Evolutionary conservation across 2,888 invertebrate species (phyloP).

Genomic region (Erynnis tages): DNA sequence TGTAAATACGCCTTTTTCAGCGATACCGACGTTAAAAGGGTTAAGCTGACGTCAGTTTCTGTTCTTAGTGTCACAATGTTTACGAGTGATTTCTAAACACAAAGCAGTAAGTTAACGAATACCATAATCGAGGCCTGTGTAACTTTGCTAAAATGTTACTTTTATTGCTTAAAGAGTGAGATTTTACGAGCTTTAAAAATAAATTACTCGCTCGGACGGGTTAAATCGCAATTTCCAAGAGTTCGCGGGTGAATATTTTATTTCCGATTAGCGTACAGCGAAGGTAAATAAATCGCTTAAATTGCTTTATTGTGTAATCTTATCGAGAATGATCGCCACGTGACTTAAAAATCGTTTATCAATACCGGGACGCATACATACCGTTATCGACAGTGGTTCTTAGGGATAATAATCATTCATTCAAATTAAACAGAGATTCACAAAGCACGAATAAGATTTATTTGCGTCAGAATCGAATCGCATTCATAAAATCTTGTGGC

Average conservation of each 20-base stretch:
- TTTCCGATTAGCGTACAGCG: slow-evolving; percentile 53
- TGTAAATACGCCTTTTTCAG: slow-evolving; percentile 55
- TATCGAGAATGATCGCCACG: slow-evolving; percentile 28
- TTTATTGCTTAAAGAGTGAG: slow-evolving; percentile 76
- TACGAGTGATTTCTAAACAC: slow-evolving; percentile 60
- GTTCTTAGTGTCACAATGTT: slow-evolving; percentile 64
- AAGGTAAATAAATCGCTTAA: slow-evolving; percentile 58
- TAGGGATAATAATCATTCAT: not conserved
- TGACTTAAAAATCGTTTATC: slow-evolving; percentile 12
- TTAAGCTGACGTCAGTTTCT: slow-evolving; percentile 47
- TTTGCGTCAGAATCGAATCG: too few species aligned
- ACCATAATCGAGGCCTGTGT: slow-evolving; percentile 55
- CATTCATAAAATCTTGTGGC: too few species aligned
- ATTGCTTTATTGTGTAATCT: slow-evolving; percentile 45
- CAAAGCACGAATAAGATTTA: not conserved
- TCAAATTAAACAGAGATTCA: not conserved
- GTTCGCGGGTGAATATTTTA: slow-evolving; percentile 67
- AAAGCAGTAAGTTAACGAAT: slow-evolving; percentile 56
- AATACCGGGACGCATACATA: not conserved
- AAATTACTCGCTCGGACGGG: slow-evolving; percentile 65
- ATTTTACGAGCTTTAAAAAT: slow-evolving; percentile 78
- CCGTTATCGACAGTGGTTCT: not conserved
- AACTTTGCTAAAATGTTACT: slow-evolving; percentile 73
- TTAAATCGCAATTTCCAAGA: slow-evolving; percentile 62
- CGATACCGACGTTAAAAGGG: slow-evolving; percentile 48